Conservation (phyloP, 2,113 vertebrate species). For the Sturnira hondurensis region DNA sequence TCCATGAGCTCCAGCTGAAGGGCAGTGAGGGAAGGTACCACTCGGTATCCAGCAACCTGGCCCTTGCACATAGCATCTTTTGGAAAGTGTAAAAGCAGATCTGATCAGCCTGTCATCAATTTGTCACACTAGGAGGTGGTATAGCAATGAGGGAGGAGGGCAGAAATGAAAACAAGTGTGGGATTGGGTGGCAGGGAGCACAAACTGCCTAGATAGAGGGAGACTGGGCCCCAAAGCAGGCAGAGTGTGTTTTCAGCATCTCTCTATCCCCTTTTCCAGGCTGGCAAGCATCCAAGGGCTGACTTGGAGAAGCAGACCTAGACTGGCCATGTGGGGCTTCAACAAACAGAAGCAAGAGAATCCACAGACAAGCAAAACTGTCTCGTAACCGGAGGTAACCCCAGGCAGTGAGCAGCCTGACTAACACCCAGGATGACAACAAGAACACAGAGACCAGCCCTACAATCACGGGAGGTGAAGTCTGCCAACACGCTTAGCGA, state of each 20-base stretch:
- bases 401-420: not conserved
- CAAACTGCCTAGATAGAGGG: not conserved
- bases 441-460: not conserved
- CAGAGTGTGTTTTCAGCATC: not conserved
- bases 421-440: not conserved
- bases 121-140: not conserved
- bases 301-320: not conserved
- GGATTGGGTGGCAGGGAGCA: not conserved
- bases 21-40: not conserved
- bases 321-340: not conserved
- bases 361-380: not conserved
- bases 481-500: not conserved
- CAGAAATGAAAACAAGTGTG: not conserved
- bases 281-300: not conserved
- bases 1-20: not conserved
- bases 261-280: not conserved
- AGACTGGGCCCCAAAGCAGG: not conserved
- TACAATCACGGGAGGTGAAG: not conserved
- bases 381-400: not conserved
- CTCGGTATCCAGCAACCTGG: not conserved
- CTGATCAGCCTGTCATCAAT: not conserved
- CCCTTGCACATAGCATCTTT: fast-evolving
- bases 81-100: not conserved
- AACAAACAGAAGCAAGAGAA: not conserved
- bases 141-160: not conserved